These are phyloP conservation scores for Philonicus albiceps DNA, from an alignment of 2,888 invertebrate species.

Conservation along the genomic window DNA sequence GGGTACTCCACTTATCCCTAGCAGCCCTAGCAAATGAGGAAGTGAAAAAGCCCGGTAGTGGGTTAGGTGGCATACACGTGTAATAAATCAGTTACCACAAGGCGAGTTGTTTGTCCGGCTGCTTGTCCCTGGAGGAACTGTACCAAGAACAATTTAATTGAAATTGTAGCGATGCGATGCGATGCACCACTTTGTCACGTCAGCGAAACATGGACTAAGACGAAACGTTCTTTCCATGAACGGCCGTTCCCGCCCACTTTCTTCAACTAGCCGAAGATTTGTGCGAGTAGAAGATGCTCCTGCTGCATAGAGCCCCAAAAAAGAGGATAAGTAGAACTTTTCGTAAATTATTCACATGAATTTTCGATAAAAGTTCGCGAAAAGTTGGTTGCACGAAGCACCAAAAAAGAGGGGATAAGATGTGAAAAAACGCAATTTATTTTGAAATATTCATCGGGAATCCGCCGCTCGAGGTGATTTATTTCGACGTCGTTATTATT, in stretches of 20 bases:
- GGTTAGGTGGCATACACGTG: not conserved
- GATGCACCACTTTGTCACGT: not conserved
- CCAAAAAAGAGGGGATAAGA: not conserved
- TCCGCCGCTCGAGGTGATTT: not conserved
- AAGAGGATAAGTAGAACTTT: not conserved
- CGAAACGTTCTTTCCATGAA: not conserved
- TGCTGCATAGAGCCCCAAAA: not conserved
- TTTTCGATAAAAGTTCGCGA: conserved; percentile 6
- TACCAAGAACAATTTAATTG: conserved; percentile 10
- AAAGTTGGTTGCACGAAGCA: not conserved
- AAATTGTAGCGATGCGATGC: not conserved
- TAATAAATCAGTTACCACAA: conserved; percentile 18
- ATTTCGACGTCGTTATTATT: not conserved
- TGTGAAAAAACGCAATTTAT: not conserved
- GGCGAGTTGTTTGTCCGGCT: conserved; percentile 5
- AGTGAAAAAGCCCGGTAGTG: not conserved
- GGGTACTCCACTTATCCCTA: not conserved
- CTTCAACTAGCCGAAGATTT: not conserved
- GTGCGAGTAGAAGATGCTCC: not conserved
- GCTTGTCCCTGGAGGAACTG: not conserved
- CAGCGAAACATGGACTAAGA: not conserved
- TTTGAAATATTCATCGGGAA: not conserved
- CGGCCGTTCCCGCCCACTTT: not conserved
- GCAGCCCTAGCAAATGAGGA: not conserved
- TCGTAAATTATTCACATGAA: not conserved